A percentile compares a stretch with the other conserved stretches of the same genome.
phyloP scores from a whole-genome alignment of 2,888 invertebrate genomes.

The Zaprionus lineosus region DNA sequence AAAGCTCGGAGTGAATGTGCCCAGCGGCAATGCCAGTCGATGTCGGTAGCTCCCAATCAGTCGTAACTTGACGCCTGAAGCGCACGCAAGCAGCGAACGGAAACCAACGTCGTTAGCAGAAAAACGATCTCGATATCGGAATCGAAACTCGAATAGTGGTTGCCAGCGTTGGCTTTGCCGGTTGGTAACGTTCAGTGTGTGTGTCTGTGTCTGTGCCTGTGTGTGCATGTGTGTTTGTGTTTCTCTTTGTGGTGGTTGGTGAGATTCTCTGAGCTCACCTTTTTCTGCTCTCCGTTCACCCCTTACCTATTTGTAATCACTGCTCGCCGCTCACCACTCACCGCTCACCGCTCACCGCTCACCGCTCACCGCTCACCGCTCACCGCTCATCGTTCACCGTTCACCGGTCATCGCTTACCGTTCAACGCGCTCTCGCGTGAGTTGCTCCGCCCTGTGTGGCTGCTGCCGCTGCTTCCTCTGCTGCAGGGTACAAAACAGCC shows the following conservation, averaged over 20 bases:
- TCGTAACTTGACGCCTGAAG: conserved; percentile 72
- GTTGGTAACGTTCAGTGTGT: conserved; percentile 38
- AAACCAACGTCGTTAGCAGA: conserved; percentile 35
- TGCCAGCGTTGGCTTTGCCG: conserved; percentile 18
- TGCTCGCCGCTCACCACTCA: no score
- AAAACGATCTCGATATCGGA: conserved; percentile 31
- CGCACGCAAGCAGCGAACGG: conserved; percentile 68
- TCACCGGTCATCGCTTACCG: no score
- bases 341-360: no score
- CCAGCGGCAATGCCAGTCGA: conserved; percentile 64
- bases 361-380: no score
- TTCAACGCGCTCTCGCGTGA: conserved; percentile 43
- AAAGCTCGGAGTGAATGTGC: conserved; percentile 52
- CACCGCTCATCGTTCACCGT: no score
- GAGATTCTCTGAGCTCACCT: conserved; percentile 34
- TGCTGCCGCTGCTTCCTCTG: conserved; percentile 39
- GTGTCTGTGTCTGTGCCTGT: conserved; percentile 8
- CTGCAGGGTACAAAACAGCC: conserved; percentile 80
- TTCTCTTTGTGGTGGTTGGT: conserved; percentile 5
- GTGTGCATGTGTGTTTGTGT: conserved; percentile 11
- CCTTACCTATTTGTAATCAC: no score
- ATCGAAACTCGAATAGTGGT: conserved; percentile 17
- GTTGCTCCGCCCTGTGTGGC: conserved; percentile 67
- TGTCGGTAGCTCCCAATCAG: conserved; percentile 53
- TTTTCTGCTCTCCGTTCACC: no score